Evolutionary conservation across 2,888 invertebrate genomes (phyloP), one percentile per base, ranked within the genome.

Genomic region (Ectropis crepuscularia): DNA sequence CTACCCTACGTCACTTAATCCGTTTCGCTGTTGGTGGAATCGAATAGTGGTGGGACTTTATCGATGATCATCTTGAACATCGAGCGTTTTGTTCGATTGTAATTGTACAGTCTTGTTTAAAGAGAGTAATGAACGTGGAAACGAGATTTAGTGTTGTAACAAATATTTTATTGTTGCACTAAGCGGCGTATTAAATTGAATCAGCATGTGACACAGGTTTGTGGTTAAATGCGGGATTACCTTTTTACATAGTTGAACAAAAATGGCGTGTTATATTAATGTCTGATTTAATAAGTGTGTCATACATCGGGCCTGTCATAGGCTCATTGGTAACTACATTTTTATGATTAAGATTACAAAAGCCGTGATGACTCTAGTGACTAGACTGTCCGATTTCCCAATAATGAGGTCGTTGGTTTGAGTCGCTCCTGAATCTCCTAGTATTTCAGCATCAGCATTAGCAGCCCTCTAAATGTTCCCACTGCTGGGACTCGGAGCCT

Each of bases 101-200:
- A 54, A 70, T 68, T 61, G 68, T 68, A 53, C 58, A 57, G 66
- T 59, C 55, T 57, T 63, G 68, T 73, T 72, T 58, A 59, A 57
- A 74, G 59, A 67, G 57, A 49, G 77, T 69, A 75, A 76, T 81
- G 78, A 73, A 71, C 71, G 59, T 55, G 11, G 12, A 39, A 73
- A 71, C 70, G 65, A 65, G 54, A 61, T 74, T 51, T 51, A 62
- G 68, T 72, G 68, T 67, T 73, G 73, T 75, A 74, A 76, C 78
- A 76, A 78, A 78, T 79, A 77, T 75, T 68, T 75, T 70, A 80
- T 82, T 82, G 82, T 81, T 77, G 74, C 69, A 76, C 71, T 79
- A 81, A 78, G 78, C 73, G 74, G 74, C 74, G 70, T 67, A 72
- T 71, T 61, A 61, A 75, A 51, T 41, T 51, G 50, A 51, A 51